A percentile compares a stretch with the other conserved stretches of the same genome.
phyloP scores from a whole-genome alignment of 2,888 invertebrate genomes.

The Kryphioiulus occultus region DNA sequence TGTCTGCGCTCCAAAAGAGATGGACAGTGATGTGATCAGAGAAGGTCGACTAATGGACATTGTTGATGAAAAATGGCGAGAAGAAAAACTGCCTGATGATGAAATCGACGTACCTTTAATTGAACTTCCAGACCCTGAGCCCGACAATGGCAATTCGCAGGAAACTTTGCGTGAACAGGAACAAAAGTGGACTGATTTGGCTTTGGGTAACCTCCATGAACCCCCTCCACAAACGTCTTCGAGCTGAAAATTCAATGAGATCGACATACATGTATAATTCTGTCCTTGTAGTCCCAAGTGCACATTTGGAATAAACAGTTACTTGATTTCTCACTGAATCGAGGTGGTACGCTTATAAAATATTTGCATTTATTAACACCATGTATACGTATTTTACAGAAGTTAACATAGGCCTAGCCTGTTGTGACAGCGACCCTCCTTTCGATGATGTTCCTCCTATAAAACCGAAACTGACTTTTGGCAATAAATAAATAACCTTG shows the following conservation, averaged over 20 bases:
- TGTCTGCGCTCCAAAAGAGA: conserved; percentile 59
- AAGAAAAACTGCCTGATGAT: conserved; percentile 70
- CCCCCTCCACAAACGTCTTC: conserved; percentile 51
- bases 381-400: background rate
- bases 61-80: conserved; percentile 87
- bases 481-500: too few species aligned
- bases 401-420: background rate
- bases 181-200: conserved; percentile 72
- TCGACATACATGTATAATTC: too few species aligned
- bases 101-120: conserved; percentile 83
- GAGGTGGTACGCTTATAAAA: background rate
- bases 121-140: conserved; percentile 92
- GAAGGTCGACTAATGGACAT: conserved; percentile 78
- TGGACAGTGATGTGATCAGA: conserved; percentile 80
- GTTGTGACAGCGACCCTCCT: too few species aligned
- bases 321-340: background rate
- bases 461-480: too few species aligned
- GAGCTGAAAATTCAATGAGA: background rate
- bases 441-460: too few species aligned
- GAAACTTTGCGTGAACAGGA: conserved; percentile 89
- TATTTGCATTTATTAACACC: background rate
- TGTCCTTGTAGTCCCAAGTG: background rate
- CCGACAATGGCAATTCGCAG: conserved; percentile 79
- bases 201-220: conserved; percentile 56
- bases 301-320: background rate